Evolutionary conservation across 2,888 invertebrate species (phyloP).

Genomic region (Melanargia galathea): DNA sequence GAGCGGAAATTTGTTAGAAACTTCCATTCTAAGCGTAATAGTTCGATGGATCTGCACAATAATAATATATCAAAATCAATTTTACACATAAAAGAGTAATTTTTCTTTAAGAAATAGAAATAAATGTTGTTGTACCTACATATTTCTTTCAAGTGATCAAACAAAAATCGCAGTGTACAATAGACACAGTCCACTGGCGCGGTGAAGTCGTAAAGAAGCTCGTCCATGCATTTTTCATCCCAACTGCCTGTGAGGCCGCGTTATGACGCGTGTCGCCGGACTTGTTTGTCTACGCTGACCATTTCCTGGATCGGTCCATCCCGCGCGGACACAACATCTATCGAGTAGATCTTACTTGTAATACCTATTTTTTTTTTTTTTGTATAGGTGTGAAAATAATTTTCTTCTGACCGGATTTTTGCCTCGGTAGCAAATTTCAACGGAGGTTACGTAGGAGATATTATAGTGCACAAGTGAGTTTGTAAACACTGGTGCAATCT

Average conservation of each 20-base stretch:
- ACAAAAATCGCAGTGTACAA: slow-evolving; percentile 11
- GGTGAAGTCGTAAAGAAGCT: slow-evolving; percentile 34
- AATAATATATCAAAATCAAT: no score
- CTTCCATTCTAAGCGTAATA: no score
- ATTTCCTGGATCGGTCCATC: slow-evolving; percentile 74
- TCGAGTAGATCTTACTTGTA: slow-evolving; percentile 12
- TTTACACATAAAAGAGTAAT: no score
- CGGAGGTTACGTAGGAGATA: no score
- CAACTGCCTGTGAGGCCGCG: slow-evolving; percentile 47
- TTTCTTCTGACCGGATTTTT: background rate
- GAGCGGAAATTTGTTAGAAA: no score
- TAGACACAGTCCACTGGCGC: slow-evolving; percentile 25
- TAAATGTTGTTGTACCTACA: no score
- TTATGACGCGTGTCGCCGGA: slow-evolving; percentile 76
- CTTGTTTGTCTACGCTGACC: slow-evolving; percentile 77
- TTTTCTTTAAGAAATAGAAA: no score
- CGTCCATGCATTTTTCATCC: slow-evolving; percentile 39
- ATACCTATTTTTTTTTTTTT: background rate
- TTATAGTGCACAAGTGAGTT: no score
- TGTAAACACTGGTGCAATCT: no score
- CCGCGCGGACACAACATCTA: slow-evolving; percentile 43
- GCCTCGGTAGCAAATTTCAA: no score
- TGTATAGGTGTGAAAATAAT: background rate
- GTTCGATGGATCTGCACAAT: no score
- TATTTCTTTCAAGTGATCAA: background rate